A percentile compares a stretch with the other conserved stretches of the same genome.
These are phyloP conservation scores for Eulemur mongoz DNA, from an alignment of 2,797 vertebrate species.

Conservation along the genomic window DNA sequence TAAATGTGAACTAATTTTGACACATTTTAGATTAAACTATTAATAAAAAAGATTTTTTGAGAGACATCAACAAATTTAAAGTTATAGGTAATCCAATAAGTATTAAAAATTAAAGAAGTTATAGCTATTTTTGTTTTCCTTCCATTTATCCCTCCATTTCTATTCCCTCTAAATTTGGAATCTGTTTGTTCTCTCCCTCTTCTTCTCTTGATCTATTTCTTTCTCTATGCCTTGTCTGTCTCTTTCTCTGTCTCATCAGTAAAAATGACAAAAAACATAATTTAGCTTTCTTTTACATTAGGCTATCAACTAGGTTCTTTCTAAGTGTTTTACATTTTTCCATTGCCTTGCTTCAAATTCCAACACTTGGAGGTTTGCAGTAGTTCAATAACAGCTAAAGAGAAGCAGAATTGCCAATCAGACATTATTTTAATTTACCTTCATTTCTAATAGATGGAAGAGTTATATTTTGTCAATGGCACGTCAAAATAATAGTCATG, in stretches of 20 bases:
- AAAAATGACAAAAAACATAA: not conserved
- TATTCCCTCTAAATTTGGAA: not conserved
- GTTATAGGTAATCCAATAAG: conserved; percentile 3
- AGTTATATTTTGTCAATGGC: not conserved
- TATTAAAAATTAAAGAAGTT: not conserved
- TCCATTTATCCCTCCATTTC: not conserved
- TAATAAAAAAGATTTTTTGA: not conserved
- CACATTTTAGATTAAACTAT: not conserved
- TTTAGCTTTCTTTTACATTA: not conserved
- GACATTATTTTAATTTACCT: not conserved
- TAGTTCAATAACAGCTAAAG: conserved; percentile 18
- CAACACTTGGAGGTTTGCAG: not conserved
- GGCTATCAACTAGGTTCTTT: not conserved
- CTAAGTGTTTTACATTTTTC: not conserved
- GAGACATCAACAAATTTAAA: not conserved
- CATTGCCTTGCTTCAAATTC: not conserved
- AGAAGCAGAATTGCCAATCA: not conserved
- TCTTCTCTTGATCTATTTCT: not conserved
- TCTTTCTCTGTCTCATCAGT: not conserved
- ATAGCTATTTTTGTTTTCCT: not conserved
- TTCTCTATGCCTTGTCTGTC: not conserved
- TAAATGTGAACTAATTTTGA: not conserved
- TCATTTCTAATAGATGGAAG: not conserved
- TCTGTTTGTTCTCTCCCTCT: not conserved
- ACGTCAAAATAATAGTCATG: not conserved